Conservation (phyloP, 2,113 vertebrate genomes). For the Pelvicachromis taeniatus region DNA sequence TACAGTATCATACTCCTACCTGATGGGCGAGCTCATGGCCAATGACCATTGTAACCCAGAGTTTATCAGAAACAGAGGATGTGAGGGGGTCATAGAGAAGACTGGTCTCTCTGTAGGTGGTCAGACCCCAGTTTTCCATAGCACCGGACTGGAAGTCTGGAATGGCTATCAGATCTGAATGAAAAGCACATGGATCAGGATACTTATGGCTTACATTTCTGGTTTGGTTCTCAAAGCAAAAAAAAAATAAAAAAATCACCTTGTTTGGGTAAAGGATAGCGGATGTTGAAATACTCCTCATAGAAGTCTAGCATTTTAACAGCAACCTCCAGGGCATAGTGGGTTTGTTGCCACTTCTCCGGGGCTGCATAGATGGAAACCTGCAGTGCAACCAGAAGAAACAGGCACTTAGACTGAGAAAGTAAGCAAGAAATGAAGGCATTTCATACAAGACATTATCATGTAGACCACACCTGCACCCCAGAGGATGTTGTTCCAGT, state of each 20-base stretch:
- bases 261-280: conserved; percentile 76
- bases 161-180: conserved; percentile 73
- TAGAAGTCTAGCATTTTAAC: conserved; percentile 78
- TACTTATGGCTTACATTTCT: neutral
- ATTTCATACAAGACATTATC: neutral
- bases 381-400: conserved; percentile 30
- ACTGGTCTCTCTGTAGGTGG: conserved; percentile 72
- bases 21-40: conserved; percentile 74
- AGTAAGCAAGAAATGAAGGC: neutral
- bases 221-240: neutral
- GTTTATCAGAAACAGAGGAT: conserved; percentile 64
- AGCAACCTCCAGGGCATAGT: conserved; percentile 74
- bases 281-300: conserved; percentile 77
- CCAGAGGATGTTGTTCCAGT: conserved; percentile 68
- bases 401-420: neutral
- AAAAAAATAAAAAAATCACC: conserved; percentile 38
- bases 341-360: conserved; percentile 72
- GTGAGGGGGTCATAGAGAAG: conserved; percentile 69
- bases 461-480: conserved; percentile 60
- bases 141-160: conserved; percentile 72
- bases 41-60: conserved; percentile 75
- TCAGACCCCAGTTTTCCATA: conserved; percentile 80
- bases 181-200: neutral
- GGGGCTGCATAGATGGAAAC: conserved; percentile 74
- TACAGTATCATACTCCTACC: conserved; percentile 30